Conservation (phyloP, 2,888 invertebrate genomes). For the Villa cingulata region DNA sequence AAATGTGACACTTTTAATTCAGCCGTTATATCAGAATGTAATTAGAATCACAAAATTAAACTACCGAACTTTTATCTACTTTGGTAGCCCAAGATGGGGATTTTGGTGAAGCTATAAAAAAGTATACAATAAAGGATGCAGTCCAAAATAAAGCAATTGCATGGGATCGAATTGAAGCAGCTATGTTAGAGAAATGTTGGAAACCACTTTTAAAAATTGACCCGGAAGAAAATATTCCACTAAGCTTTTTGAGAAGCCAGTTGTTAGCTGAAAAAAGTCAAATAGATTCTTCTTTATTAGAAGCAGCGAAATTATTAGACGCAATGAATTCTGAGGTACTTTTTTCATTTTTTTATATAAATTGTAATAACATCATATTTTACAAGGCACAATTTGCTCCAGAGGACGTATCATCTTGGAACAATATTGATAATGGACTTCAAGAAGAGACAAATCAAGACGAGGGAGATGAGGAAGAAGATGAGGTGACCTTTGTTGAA, state of each 20-base stretch:
- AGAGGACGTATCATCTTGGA: too few species aligned
- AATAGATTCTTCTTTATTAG: too few species aligned
- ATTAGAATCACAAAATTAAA: slow-evolving; percentile 9
- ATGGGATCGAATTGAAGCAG: neutral
- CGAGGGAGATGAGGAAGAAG: neutral
- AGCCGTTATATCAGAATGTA: slow-evolving; percentile 13
- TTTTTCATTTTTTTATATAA: neutral
- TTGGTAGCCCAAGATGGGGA: neutral
- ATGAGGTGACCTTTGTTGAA: neutral
- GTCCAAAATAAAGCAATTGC: neutral
- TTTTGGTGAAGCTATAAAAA: neutral
- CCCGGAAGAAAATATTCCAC: neutral
- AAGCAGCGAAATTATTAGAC: neutral
- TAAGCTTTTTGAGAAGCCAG: neutral
- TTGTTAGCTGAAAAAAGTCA: too few species aligned
- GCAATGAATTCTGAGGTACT: neutral
- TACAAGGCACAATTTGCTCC: too few species aligned
- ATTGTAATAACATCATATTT: too few species aligned
- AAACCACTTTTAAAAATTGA: neutral
- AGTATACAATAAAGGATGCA: neutral
- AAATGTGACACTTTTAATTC: slow-evolving; percentile 11
- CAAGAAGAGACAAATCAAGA: too few species aligned
- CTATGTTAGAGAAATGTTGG: neutral
- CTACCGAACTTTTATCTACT: neutral
- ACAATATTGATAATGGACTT: too few species aligned